These are phyloP conservation scores for Bolborhynchus lineola DNA, from an alignment of 2,113 vertebrate species.

Conservation along the genomic window DNA sequence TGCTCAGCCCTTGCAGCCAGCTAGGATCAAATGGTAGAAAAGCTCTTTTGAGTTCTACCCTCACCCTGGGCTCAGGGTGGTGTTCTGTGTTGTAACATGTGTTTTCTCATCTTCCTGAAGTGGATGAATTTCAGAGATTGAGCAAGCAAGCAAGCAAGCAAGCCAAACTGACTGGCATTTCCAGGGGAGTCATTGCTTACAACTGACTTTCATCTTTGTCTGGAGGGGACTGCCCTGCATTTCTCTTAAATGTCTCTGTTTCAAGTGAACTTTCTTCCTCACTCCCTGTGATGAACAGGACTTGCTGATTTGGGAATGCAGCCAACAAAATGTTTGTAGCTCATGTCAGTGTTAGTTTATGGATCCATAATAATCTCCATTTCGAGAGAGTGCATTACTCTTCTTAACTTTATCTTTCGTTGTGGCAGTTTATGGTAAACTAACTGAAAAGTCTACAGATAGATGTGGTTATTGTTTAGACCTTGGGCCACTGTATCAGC, in stretches of 20 bases:
- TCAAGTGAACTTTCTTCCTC: conserved; percentile 12
- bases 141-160: conserved; percentile 8
- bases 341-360: conserved; percentile 5
- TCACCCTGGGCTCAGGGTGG: neutral
- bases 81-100: neutral
- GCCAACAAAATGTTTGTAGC: conserved; percentile 14
- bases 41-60: neutral
- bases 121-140: conserved; percentile 10
- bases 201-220: neutral
- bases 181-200: neutral
- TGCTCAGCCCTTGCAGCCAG: neutral
- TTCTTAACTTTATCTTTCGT: neutral
- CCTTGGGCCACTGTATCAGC: neutral
- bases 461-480: neutral
- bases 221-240: conserved; percentile 15
- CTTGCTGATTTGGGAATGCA: neutral
- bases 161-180: neutral
- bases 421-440: neutral
- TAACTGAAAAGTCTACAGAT: neutral
- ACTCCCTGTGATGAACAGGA: neutral
- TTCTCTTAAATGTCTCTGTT: conserved; percentile 19
- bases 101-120: conserved; percentile 6
- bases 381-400: neutral
- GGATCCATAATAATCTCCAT: neutral
- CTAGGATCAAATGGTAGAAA: neutral